phyloP scores from a whole-genome alignment of 2,888 invertebrate species.

The Halictus ligatus region DNA sequence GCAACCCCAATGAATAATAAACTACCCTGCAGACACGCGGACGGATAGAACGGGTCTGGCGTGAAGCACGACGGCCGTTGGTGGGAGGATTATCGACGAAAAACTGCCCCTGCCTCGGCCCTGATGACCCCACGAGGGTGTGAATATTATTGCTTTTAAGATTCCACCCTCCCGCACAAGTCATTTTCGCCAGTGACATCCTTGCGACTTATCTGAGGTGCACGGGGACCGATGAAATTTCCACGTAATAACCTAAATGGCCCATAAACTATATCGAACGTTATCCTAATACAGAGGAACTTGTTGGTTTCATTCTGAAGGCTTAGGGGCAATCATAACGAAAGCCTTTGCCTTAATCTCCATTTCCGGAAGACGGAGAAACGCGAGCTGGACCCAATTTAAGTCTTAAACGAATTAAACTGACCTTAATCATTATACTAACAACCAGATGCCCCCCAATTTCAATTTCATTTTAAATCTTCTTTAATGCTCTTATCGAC shows the following conservation, averaged over 20 bases:
- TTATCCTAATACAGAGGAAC: background rate
- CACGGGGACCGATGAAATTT: background rate
- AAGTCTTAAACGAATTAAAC: no score
- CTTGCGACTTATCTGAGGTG: background rate
- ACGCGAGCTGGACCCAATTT: no score
- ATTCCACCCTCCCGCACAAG: conserved; percentile 45
- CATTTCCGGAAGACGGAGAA: no score
- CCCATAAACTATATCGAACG: background rate
- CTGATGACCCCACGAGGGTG: conserved; percentile 49
- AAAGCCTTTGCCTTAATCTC: background rate
- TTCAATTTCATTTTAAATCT: no score
- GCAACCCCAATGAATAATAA: conserved; percentile 81
- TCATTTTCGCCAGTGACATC: conserved; percentile 27
- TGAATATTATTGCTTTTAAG: conserved; percentile 68
- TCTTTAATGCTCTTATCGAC: no score
- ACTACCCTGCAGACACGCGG: conserved; percentile 72
- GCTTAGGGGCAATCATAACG: background rate
- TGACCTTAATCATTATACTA: no score
- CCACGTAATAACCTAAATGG: conserved; percentile 2
- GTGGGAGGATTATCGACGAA: conserved; percentile 74
- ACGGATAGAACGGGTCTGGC: conserved; percentile 69
- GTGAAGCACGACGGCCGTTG: conserved; percentile 41
- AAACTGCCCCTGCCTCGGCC: conserved; percentile 58
- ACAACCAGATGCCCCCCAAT: no score
- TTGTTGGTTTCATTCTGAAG: background rate